Percentiles rank a stretch among this genome's conserved stretches.
Evolutionary conservation across 2,888 invertebrate genomes (phyloP).

Genomic region (Agrochola circellaris): DNA sequence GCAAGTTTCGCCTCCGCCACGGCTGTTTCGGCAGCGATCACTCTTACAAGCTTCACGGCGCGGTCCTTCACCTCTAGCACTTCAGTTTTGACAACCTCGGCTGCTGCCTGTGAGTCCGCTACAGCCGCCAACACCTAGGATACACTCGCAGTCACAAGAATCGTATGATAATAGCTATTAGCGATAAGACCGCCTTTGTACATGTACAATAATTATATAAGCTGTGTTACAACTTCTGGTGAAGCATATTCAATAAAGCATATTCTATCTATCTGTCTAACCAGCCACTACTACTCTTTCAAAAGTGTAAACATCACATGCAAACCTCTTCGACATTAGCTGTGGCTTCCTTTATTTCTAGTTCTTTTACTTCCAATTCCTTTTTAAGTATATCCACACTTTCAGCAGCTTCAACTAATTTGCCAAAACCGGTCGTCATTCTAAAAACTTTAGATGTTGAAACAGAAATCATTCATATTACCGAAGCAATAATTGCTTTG

Average conservation of each 20-base stretch:
- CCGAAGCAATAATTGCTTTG: background rate
- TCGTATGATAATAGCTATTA: background rate
- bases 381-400: slow-evolving; percentile 95
- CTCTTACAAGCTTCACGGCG: slow-evolving; percentile 94
- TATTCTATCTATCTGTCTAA: background rate
- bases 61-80: slow-evolving; percentile 95
- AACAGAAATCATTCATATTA: background rate
- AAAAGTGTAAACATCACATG: background rate
- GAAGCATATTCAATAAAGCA: background rate
- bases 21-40: slow-evolving; percentile 95
- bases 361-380: slow-evolving; percentile 95
- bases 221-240: background rate
- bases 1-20: slow-evolving; percentile 95
- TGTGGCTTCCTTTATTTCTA: slow-evolving; percentile 95
- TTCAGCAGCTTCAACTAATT: slow-evolving; percentile 95
- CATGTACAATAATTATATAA: background rate
- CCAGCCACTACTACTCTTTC: background rate
- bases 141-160: background rate
- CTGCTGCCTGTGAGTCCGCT: slow-evolving; percentile 94
- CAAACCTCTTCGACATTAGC: slow-evolving; percentile 93
- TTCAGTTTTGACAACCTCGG: slow-evolving; percentile 95
- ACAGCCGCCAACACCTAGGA: slow-evolving; percentile 93
- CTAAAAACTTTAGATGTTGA: slow-evolving; percentile 78
- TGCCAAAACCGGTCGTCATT: slow-evolving; percentile 96
- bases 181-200: background rate